Percentiles rank a stretch among this genome's conserved stretches.
phyloP scores from a whole-genome alignment of 23 tunicate genomes.

The Clavelina lepadiformis region DNA sequence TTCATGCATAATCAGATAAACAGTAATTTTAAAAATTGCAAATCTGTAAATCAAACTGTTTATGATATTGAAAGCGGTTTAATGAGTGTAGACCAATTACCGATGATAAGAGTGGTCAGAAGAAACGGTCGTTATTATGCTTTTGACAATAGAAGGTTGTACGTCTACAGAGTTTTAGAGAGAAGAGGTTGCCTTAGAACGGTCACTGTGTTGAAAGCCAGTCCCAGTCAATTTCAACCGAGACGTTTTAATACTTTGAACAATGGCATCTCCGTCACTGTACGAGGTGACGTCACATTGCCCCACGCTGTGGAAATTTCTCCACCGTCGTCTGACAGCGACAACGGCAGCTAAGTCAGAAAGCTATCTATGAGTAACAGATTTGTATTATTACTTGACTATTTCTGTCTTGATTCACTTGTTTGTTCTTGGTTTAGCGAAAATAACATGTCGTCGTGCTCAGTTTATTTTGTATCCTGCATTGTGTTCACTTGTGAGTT shows the following conservation, averaged over 20 bases:
- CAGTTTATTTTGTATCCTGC: no score
- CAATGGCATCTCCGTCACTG: slow-evolving; percentile 12
- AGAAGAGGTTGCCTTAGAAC: background rate
- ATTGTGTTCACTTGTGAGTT: no score
- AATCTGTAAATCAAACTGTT: background rate
- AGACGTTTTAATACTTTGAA: slow-evolving; percentile 7
- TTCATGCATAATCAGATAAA: slow-evolving; percentile 29
- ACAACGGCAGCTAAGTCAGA: no score
- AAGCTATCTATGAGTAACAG: no score
- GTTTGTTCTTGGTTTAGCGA: no score
- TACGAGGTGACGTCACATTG: background rate
- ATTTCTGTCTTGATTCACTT: no score
- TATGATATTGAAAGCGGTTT: background rate
- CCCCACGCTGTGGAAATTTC: slow-evolving; percentile 14
- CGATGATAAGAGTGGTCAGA: slow-evolving; percentile 17
- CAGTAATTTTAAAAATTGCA: slow-evolving; percentile 1
- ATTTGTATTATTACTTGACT: no score
- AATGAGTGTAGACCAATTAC: slow-evolving; percentile 10
- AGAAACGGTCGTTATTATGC: slow-evolving; percentile 18
- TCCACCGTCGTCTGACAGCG: slow-evolving; percentile 13
- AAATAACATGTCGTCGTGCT: no score
- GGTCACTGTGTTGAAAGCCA: slow-evolving; percentile 1
- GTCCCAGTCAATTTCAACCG: slow-evolving; percentile 7
- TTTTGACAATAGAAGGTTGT: slow-evolving; percentile 31
- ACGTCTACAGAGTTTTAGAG: slow-evolving; percentile 24